Percentiles rank a stretch among this genome's conserved stretches.
phyloP scores from a whole-genome alignment of 2,113 vertebrate genomes.

The Eretmochelys imbricata region DNA sequence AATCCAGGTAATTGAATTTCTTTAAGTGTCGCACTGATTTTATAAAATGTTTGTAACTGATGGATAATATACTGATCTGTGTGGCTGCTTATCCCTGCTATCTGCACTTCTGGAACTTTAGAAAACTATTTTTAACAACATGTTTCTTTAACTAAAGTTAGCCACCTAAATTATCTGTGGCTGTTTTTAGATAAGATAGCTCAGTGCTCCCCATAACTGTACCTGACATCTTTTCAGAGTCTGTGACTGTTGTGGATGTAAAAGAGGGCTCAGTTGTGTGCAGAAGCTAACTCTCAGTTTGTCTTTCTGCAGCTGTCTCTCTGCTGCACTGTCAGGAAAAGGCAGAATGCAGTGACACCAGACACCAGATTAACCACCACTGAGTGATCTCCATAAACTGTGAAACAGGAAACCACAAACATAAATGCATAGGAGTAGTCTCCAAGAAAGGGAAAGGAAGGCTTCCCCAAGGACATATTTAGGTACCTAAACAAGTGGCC shows the following conservation, averaged over 20 bases:
- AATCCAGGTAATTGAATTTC: neutral
- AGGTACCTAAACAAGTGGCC: neutral
- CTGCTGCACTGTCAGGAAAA: neutral
- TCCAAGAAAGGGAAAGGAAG: neutral
- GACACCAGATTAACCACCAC: accelerated
- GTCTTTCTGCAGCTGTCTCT: neutral
- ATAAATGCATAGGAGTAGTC: neutral
- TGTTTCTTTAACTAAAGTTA: neutral
- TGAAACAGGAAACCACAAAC: neutral
- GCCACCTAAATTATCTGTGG: neutral
- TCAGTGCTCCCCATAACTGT: neutral
- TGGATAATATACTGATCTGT: neutral
- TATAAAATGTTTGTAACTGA: neutral
- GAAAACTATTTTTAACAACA: neutral
- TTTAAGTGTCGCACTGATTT: neutral
- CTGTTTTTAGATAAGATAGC: neutral
- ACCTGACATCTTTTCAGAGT: neutral
- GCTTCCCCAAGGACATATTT: neutral
- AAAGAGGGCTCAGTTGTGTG: neutral
- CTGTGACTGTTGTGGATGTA: neutral
- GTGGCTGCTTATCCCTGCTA: accelerated
- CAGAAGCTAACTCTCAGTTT: neutral
- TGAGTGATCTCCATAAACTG: neutral
- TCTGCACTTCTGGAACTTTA: neutral
- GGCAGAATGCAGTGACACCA: neutral